phyloP scores from a whole-genome alignment of 2,113 vertebrate genomes.

The Ophiodon elongatus region DNA sequence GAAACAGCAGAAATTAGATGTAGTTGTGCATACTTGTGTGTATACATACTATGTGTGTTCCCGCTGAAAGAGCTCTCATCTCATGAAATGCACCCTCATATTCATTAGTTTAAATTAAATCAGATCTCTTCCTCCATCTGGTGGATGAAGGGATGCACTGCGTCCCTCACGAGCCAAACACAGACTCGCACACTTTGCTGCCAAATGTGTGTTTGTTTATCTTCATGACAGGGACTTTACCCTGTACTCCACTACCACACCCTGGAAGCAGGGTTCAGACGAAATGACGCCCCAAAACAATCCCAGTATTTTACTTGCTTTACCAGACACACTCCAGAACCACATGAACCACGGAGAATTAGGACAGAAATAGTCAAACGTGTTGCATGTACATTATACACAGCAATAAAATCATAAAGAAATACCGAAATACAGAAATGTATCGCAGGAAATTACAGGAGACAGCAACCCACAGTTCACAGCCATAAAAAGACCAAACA shows the following conservation, averaged over 20 bases:
- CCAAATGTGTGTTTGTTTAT: constrained; percentile 1
- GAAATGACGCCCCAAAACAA: background rate
- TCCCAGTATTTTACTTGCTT: background rate
- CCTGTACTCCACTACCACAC: constrained; percentile 35
- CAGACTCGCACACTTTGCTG: background rate
- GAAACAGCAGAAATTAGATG: background rate
- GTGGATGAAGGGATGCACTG: constrained; percentile 44
- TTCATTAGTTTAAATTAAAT: background rate
- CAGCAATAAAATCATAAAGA: constrained; percentile 13
- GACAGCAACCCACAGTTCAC: background rate
- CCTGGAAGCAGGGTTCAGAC: background rate
- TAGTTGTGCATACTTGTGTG: background rate
- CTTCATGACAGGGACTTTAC: constrained; percentile 63
- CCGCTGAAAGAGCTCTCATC: background rate
- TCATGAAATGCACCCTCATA: background rate
- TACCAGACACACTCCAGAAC: background rate
- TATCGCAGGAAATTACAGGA: background rate
- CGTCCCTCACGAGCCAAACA: background rate
- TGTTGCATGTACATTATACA: background rate
- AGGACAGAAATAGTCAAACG: background rate
- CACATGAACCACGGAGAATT: background rate
- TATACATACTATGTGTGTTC: background rate
- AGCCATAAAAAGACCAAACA: background rate
- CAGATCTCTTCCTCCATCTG: constrained; percentile 61
- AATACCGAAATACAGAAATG: too few relatives aligned